Conservation (phyloP, 2,888 invertebrate genomes). For the Bruchidius siliquastri region DNA sequence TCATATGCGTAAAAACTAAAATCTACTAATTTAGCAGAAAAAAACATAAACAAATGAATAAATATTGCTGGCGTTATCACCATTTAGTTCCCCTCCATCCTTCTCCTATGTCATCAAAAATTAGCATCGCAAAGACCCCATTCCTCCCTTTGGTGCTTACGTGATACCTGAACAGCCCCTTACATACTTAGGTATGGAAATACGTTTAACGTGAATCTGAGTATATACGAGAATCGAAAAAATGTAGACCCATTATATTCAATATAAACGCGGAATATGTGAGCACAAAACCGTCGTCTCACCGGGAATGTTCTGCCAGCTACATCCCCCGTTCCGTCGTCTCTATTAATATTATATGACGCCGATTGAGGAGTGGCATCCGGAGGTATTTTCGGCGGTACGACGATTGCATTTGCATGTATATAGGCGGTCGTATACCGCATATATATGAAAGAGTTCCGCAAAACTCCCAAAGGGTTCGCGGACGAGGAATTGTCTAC, state of each 20-base stretch:
- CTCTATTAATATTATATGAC: constrained; percentile 37
- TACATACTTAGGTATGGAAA: background rate
- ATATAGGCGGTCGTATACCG: constrained; percentile 33
- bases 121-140: no score
- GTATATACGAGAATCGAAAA: background rate
- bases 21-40: no score
- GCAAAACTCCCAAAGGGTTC: background rate
- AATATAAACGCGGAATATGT: background rate
- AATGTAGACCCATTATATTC: background rate
- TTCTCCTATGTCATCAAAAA: no score
- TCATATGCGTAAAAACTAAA: no score
- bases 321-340: constrained; percentile 14
- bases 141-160: no score
- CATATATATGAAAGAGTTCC: background rate
- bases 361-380: constrained; percentile 31
- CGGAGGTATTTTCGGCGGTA: constrained; percentile 38
- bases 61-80: no score
- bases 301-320: constrained; percentile 3
- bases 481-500: background rate
- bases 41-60: no score
- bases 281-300: constrained; percentile 3
- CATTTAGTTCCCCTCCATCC: no score
- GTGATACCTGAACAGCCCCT: no score
- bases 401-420: constrained; percentile 46
- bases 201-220: background rate